phyloP scores from a whole-genome alignment of 2,797 vertebrate species.

The Taeniopygia guttata region DNA sequence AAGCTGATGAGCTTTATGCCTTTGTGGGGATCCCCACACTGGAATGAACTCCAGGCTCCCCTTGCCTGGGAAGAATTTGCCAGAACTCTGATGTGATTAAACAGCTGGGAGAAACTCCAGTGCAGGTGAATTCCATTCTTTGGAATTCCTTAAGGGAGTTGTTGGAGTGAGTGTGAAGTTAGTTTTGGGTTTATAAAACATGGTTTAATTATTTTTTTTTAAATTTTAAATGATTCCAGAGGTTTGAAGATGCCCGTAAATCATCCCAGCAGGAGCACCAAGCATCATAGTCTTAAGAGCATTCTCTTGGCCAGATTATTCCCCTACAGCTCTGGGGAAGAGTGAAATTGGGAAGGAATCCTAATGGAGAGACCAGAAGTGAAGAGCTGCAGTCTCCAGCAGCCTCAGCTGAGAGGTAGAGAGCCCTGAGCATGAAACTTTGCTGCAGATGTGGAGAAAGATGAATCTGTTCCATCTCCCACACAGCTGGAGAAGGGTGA shows the following conservation, averaged over 20 bases:
- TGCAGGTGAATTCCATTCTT: not conserved
- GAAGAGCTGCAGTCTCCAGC: not conserved
- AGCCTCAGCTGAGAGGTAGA: not conserved
- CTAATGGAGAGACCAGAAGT: not conserved
- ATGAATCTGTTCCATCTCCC: not conserved
- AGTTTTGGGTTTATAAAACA: not conserved
- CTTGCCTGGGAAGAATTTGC: not conserved
- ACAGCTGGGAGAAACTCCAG: not conserved
- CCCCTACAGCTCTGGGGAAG: not conserved
- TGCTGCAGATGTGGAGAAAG: not conserved
- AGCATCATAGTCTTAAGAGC: not conserved
- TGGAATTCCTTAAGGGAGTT: not conserved
- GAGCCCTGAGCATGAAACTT: not conserved
- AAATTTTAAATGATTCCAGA: not conserved
- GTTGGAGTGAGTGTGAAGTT: not conserved
- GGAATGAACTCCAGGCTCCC: not conserved
- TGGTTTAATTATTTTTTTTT: not conserved
- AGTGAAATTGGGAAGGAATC: not conserved
- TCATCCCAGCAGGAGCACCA: not conserved
- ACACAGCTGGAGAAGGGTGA: not conserved
- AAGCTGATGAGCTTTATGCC: not conserved
- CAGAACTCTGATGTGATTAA: not conserved
- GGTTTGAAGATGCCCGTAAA: not conserved
- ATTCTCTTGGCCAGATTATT: not conserved
- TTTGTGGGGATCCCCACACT: not conserved